A percentile compares a stretch with the other conserved stretches of the same genome.
These are phyloP conservation scores for Tyrannus savana DNA, from an alignment of 2,113 vertebrate genomes.

Conservation along the genomic window DNA sequence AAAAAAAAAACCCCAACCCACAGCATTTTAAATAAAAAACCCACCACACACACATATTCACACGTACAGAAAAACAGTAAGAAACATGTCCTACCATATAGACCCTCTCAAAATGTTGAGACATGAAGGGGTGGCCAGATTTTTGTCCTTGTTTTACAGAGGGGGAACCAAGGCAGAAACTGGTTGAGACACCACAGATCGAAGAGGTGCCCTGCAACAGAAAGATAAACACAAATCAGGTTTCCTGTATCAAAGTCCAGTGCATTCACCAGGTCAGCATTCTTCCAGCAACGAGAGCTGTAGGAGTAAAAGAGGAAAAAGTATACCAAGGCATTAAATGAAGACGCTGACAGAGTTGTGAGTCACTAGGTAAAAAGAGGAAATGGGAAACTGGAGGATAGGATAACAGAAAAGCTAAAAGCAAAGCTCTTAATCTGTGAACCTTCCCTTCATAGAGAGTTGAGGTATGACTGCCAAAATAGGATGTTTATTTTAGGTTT, in stretches of 20 bases:
- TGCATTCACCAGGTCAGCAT: not conserved
- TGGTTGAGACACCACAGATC: not conserved
- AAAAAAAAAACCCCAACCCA: not conserved
- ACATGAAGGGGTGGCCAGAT: not conserved
- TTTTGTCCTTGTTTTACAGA: not conserved
- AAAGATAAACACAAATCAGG: not conserved
- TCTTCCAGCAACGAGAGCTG: not conserved
- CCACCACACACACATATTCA: not conserved
- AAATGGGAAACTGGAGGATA: not conserved
- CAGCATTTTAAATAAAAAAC: not conserved
- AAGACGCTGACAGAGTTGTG: not conserved
- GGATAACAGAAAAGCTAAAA: constrained; percentile 17
- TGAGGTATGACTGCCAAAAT: not conserved
- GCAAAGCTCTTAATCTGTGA: constrained; percentile 16
- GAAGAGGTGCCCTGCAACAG: not conserved
- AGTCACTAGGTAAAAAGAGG: not conserved
- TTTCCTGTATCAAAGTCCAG: not conserved
- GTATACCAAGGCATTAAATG: not conserved
- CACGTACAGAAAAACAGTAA: not conserved
- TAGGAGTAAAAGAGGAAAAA: not conserved
- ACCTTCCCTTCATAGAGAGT: not conserved
- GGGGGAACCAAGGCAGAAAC: not conserved
- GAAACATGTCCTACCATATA: not conserved
- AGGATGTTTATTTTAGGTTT: not conserved
- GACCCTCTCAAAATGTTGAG: not conserved